These are phyloP conservation scores for Trichacis sp. DNA, from an alignment of 2,888 invertebrate species.

Conservation along the genomic window DNA sequence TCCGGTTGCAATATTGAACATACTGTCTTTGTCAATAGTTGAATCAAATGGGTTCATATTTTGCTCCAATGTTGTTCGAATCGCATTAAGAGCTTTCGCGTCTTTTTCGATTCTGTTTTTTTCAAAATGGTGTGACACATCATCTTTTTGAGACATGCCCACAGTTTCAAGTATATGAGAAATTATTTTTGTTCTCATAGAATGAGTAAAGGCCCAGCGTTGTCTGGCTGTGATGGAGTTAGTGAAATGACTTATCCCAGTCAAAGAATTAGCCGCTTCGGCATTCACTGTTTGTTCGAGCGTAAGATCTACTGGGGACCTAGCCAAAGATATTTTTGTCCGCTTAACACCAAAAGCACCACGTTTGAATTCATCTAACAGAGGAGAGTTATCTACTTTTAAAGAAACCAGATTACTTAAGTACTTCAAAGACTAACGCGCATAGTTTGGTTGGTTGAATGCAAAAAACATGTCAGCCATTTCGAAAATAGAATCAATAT, in stretches of 20 bases:
- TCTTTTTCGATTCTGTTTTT: constrained; percentile 40
- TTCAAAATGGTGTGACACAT: constrained; percentile 48
- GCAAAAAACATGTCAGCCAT: constrained; percentile 57
- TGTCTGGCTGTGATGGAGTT: constrained; percentile 26
- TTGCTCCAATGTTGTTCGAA: not conserved
- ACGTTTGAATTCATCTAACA: constrained; percentile 40
- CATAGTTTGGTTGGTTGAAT: constrained; percentile 59
- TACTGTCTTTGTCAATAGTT: not conserved
- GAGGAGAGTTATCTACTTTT: constrained; percentile 39
- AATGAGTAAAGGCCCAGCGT: constrained; percentile 31
- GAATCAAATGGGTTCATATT: too few relatives aligned
- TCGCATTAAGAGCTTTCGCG: not conserved
- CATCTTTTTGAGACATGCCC: constrained; percentile 23
- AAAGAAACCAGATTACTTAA: constrained; percentile 48
- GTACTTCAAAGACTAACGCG: constrained; percentile 54
- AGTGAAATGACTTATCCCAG: constrained; percentile 14
- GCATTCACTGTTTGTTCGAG: constrained; percentile 49
- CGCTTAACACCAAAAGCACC: constrained; percentile 55
- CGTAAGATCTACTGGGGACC: constrained; percentile 46
- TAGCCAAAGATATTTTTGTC: constrained; percentile 47
- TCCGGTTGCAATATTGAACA: constrained; percentile 22
- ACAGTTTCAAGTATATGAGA: too few relatives aligned
- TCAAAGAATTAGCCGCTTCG: constrained; percentile 46
- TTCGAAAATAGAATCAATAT: constrained; percentile 47
- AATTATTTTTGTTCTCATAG: too few relatives aligned